A percentile compares a stretch with the other conserved stretches of the same genome.
Evolutionary conservation across 2,888 invertebrate genomes (phyloP).

Genomic region (Pheosia tremula): DNA sequence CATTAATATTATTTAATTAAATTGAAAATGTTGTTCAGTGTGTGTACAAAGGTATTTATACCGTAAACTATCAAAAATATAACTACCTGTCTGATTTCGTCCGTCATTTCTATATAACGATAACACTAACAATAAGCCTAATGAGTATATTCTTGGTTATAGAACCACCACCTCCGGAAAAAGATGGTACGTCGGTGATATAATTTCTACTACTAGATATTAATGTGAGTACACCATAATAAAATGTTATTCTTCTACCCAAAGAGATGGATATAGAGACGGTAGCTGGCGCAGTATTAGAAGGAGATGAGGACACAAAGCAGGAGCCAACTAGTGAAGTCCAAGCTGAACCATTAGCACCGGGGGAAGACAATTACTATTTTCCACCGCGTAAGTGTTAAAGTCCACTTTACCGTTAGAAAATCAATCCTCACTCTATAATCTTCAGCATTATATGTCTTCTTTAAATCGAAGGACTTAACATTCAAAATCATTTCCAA

Average conservation of each 20-base stretch:
- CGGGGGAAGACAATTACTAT: conserved; percentile 62
- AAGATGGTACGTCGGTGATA: background rate
- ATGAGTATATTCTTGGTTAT: background rate
- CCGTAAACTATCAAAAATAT: too few relatives aligned
- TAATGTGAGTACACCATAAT: background rate
- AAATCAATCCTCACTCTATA: too few relatives aligned
- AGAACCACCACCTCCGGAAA: background rate
- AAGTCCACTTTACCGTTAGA: background rate
- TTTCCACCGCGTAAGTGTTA: conserved; percentile 70
- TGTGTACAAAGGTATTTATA: too few relatives aligned
- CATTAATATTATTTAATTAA: too few relatives aligned
- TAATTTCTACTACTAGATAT: too few relatives aligned
- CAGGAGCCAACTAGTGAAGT: background rate
- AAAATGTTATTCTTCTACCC: background rate
- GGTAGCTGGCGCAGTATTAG: conserved; percentile 51
- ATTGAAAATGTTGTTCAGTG: too few relatives aligned
- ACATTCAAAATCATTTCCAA: too few relatives aligned
- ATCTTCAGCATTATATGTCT: too few relatives aligned
- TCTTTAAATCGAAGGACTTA: too few relatives aligned
- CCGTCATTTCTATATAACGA: too few relatives aligned
- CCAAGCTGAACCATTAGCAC: background rate
- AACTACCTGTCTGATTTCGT: too few relatives aligned
- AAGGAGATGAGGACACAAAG: conserved; percentile 45
- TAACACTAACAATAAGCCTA: background rate
- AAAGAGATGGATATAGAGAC: conserved; percentile 61